Conservation (phyloP, 2,888 invertebrate genomes). For the Synergus laeviventris region DNA sequence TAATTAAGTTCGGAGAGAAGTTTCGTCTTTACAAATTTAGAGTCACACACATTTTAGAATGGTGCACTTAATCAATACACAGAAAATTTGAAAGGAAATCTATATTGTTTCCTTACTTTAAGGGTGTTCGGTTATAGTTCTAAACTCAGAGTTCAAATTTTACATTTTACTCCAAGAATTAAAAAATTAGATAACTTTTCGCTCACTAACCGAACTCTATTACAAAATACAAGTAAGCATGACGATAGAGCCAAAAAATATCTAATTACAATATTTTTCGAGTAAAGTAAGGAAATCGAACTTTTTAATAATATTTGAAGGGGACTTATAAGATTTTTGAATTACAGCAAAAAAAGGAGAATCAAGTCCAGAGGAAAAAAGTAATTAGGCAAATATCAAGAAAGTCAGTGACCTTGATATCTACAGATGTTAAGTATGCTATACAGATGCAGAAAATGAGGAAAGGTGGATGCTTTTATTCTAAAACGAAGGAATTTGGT, state of each 20-base stretch:
- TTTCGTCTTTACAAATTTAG: background rate
- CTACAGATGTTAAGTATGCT: too few species aligned
- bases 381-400: background rate
- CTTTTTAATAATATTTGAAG: too few species aligned
- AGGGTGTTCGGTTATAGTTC: too few species aligned
- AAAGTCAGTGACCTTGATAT: constrained; percentile 1
- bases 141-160: too few species aligned
- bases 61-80: background rate
- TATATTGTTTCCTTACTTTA: background rate
- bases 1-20: background rate
- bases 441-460: background rate
- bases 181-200: too few species aligned
- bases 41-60: background rate
- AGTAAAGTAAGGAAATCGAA: too few species aligned
- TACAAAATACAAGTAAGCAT: too few species aligned
- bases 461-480: background rate
- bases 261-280: too few species aligned
- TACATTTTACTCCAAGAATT: too few species aligned
- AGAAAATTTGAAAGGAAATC: background rate
- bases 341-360: background rate
- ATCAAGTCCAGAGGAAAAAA: background rate
- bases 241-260: too few species aligned
- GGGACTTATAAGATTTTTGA: background rate
- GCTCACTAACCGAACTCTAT: too few species aligned
- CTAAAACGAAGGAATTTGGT: constrained; percentile 28